These are phyloP conservation scores for Drosophila tsacasi DNA, from an alignment of 1,140 invertebrate genomes.

Conservation along the genomic window DNA sequence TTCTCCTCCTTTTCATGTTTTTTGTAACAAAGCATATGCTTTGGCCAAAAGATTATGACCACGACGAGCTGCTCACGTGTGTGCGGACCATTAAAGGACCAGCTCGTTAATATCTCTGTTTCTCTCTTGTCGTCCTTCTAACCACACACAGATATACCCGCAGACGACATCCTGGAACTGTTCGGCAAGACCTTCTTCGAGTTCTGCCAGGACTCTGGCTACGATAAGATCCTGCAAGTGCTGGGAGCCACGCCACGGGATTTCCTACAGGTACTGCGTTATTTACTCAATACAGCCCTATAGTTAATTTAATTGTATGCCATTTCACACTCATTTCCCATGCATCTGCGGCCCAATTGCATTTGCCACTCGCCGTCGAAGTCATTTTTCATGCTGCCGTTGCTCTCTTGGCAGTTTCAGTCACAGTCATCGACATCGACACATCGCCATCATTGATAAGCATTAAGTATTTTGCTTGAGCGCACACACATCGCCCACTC, in stretches of 20 bases:
- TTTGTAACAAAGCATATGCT: slow-evolving; percentile 10
- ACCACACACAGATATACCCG: slow-evolving; percentile 91
- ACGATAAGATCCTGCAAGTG: slow-evolving; percentile 96
- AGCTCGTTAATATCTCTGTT: slow-evolving; percentile 17
- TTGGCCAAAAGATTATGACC: slow-evolving; percentile 15
- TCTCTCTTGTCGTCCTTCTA: background rate
- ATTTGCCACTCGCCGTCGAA: slow-evolving; percentile 52
- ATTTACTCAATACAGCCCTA: slow-evolving; percentile 25
- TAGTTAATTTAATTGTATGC: slow-evolving; percentile 67
- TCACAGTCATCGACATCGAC: slow-evolving; percentile 35
- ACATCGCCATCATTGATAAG: slow-evolving; percentile 71
- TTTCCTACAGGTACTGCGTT: slow-evolving; percentile 91
- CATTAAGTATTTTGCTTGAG: slow-evolving; percentile 76
- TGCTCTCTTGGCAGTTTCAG: slow-evolving; percentile 47
- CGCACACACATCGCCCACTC: slow-evolving; percentile 55
- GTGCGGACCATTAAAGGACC: slow-evolving; percentile 34
- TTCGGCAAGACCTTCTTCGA: slow-evolving; percentile 98
- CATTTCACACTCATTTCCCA: slow-evolving; percentile 68
- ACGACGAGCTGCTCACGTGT: slow-evolving; percentile 31
- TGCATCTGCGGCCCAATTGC: slow-evolving; percentile 58
- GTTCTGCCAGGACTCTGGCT: slow-evolving; percentile 97
- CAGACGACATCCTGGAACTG: slow-evolving; percentile 94
- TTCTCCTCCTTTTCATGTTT: background rate
- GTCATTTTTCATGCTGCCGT: slow-evolving; percentile 65
- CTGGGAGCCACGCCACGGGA: slow-evolving; percentile 96